Percentiles rank a stretch among this genome's conserved stretches.
Conservation (phyloP, 1,140 invertebrate genomes). For the Chironomus tepperi region DNA sequence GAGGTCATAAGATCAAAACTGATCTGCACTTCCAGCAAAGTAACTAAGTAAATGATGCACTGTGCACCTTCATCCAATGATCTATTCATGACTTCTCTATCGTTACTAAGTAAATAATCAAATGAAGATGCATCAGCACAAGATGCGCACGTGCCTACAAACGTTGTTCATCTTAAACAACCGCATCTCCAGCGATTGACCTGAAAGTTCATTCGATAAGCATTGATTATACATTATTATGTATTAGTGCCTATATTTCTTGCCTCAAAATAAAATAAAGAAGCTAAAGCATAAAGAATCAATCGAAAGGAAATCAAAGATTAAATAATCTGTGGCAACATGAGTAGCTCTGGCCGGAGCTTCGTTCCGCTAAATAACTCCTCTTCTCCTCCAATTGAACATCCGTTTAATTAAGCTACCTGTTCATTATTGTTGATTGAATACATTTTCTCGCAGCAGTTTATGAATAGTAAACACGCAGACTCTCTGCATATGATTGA, state of each 20-base stretch:
- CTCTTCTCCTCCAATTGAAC: not conserved
- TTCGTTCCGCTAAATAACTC: not conserved
- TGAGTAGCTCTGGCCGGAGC: not conserved
- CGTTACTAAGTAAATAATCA: no score
- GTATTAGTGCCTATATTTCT: no score
- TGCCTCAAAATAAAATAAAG: no score
- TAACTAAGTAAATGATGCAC: no score
- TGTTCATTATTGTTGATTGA: slow-evolving; percentile 9
- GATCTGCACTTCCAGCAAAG: no score
- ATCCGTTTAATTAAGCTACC: slow-evolving; percentile 12
- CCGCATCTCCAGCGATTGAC: not conserved
- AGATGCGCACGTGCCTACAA: not conserved
- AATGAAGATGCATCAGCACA: not conserved
- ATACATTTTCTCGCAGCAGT: not conserved
- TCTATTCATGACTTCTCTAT: no score
- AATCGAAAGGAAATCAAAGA: slow-evolving; percentile 5
- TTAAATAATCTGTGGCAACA: slow-evolving; percentile 6
- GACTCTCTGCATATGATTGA: not conserved
- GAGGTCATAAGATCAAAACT: no score
- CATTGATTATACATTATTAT: no score
- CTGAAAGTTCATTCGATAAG: not conserved
- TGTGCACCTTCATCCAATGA: no score
- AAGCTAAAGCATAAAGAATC: not conserved
- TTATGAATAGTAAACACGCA: slow-evolving; percentile 12
- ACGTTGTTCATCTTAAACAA: not conserved